phyloP scores from a whole-genome alignment of 2,113 vertebrate species.

The Colius striatus region DNA sequence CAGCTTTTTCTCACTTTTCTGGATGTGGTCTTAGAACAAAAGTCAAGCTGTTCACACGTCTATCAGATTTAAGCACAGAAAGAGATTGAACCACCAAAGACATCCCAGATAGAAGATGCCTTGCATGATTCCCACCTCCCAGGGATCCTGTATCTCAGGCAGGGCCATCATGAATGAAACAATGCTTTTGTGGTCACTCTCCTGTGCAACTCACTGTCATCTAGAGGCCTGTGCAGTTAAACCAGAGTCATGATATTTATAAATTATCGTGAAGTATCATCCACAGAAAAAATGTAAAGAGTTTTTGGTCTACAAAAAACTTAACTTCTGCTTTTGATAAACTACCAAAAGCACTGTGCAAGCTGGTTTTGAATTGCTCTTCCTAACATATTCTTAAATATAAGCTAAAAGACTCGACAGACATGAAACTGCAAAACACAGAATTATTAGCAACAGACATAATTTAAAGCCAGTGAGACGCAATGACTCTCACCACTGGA shows the following conservation, averaged over 20 bases:
- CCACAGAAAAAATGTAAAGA: background rate
- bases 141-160: background rate
- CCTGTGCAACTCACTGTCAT: accelerated
- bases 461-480: background rate
- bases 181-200: accelerated
- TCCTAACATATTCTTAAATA: background rate
- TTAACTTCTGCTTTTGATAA: background rate
- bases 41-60: background rate
- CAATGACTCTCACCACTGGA: background rate
- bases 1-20: background rate
- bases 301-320: background rate
- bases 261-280: background rate
- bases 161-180: accelerated
- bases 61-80: background rate
- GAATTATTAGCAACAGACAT: accelerated
- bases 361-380: background rate
- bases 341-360: background rate
- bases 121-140: accelerated
- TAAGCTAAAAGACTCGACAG: background rate
- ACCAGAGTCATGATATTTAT: background rate
- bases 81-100: background rate
- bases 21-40: background rate
- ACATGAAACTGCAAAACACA: background rate
- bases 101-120: background rate
- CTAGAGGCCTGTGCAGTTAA: accelerated